A percentile compares a stretch with the other conserved stretches of the same genome.
Conservation (phyloP, 2,888 invertebrate genomes). For the Flexamia atlantica region DNA sequence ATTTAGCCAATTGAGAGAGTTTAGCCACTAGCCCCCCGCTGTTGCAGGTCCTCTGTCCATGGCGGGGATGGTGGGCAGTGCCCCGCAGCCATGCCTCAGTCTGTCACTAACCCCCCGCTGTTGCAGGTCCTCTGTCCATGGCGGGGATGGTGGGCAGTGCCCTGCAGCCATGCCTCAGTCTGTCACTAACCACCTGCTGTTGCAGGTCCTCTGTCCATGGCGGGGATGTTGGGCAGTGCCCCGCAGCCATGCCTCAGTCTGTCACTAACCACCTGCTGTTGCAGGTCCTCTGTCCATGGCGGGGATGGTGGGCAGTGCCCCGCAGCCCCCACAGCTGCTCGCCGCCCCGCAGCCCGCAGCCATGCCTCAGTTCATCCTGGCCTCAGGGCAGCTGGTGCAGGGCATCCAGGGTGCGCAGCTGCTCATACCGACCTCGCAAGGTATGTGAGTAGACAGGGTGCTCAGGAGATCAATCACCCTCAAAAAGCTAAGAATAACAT, state of each 20-base stretch:
- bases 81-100: no score
- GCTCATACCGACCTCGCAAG: constrained; percentile 96
- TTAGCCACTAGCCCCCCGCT: no score
- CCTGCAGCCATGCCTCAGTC: no score
- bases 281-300: constrained; percentile 77
- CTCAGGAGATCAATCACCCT: no score
- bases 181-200: no score
- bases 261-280: no score
- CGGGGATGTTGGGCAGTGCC: constrained; percentile 79
- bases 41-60: constrained; percentile 75
- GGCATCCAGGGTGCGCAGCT: constrained; percentile 96
- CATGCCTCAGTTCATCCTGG: constrained; percentile 94
- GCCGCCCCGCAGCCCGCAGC: constrained; percentile 79
- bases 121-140: constrained; percentile 76
- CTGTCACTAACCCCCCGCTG: no score
- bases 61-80: constrained; percentile 79
- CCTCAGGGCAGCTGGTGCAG: constrained; percentile 94
- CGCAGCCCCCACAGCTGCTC: constrained; percentile 64
- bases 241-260: no score
- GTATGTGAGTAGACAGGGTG: constrained; percentile 76
- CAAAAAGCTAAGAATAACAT: no score
- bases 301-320: constrained; percentile 78
- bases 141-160: constrained; percentile 79
- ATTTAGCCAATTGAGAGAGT: no score
- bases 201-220: constrained; percentile 76